Conservation (phyloP, 2,888 invertebrate species). For the Sphaerophoria rueppellii region DNA sequence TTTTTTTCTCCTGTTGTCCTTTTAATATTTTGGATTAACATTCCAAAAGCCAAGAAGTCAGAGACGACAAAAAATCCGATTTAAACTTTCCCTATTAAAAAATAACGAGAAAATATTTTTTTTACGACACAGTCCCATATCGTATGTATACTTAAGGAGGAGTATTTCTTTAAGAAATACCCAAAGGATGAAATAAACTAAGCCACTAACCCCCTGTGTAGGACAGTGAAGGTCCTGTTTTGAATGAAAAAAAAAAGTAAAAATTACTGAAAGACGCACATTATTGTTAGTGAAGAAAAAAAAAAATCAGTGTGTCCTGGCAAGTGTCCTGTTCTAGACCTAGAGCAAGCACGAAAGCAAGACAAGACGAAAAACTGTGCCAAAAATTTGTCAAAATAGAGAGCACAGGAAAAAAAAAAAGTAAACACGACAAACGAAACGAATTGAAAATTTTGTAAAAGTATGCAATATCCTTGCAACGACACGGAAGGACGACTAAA, state of each 20-base stretch:
- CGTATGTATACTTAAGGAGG: conserved; percentile 50
- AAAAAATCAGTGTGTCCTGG: neutral
- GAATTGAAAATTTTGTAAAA: conserved; percentile 28
- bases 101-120: conserved; percentile 71
- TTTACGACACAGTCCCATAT: conserved; percentile 49
- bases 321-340: conserved; percentile 63
- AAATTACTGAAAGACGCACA: conserved; percentile 17
- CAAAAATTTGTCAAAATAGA: conserved; percentile 40
- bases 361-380: conserved; percentile 63
- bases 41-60: conserved; percentile 47
- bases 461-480: conserved; percentile 55
- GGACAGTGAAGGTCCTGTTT: neutral
- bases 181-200: neutral
- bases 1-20: neutral
- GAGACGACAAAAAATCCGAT: conserved; percentile 55
- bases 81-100: conserved; percentile 71
- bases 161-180: conserved; percentile 10
- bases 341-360: conserved; percentile 60
- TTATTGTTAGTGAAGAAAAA: neutral
- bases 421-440: conserved; percentile 21
- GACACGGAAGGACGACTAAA: conserved; percentile 22
- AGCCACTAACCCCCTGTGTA: neutral
- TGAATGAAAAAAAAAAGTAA: neutral
- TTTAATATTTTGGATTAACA: conserved; percentile 65
- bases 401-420: neutral